phyloP scores from a whole-genome alignment of 1,140 invertebrate genomes.

The Caenorhabditis tropicalis region DNA sequence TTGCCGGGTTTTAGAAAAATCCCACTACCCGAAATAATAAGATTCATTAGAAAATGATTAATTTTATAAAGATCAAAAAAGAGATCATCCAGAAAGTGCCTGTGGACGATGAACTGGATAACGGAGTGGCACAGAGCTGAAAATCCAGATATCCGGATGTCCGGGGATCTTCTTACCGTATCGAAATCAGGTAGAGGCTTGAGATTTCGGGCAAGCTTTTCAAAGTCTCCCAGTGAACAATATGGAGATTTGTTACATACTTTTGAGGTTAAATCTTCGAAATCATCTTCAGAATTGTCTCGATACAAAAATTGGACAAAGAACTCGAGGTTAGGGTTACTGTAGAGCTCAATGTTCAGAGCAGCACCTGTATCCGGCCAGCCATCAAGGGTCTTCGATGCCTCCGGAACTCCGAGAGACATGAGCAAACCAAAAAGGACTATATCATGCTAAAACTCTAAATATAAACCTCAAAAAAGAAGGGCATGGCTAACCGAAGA shows the following conservation, averaged over 20 bases:
- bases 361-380: neutral
- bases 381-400: neutral
- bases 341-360: neutral
- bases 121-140: neutral
- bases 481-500: neutral
- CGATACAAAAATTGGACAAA: neutral
- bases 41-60: too few species aligned
- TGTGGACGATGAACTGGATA: neutral
- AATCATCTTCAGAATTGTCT: neutral
- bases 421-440: neutral
- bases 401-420: neutral
- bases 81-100: neutral
- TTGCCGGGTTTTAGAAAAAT: too few species aligned
- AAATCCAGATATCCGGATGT: neutral
- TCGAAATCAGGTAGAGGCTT: neutral
- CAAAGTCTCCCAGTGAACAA: neutral
- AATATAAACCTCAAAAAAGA: too few species aligned
- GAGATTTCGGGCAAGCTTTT: neutral
- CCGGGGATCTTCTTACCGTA: neutral
- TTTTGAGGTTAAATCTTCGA: neutral
- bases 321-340: neutral
- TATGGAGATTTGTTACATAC: neutral
- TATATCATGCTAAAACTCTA: constrained; percentile 8
- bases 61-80: neutral
- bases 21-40: too few species aligned